A percentile compares a stretch with the other conserved stretches of the same genome.
phyloP scores from a whole-genome alignment of 2,113 vertebrate genomes.

The Gallinago jamesoni region DNA sequence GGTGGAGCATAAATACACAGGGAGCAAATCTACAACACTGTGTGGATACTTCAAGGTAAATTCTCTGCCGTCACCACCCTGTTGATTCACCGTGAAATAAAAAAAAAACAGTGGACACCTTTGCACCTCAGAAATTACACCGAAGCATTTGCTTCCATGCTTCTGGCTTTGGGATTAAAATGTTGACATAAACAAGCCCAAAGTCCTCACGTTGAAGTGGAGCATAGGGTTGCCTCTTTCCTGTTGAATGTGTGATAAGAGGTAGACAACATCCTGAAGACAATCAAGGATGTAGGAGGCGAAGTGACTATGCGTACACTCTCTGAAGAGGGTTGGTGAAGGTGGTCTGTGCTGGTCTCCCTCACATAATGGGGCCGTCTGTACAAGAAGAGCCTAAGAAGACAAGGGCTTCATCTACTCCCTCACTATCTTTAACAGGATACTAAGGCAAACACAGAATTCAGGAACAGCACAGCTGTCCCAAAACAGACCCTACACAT shows the following conservation, averaged over 20 bases:
- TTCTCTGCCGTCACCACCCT: not conserved
- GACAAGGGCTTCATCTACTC: not conserved
- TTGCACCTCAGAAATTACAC: not conserved
- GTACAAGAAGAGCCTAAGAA: not conserved
- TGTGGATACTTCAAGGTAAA: not conserved
- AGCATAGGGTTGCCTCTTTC: not conserved
- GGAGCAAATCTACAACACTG: not conserved
- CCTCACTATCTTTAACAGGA: not conserved
- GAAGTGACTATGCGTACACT: fast-evolving
- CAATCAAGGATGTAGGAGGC: not conserved
- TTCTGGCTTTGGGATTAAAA: not conserved
- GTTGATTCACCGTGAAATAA: not conserved
- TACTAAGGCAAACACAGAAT: not conserved
- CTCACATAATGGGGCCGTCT: fast-evolving
- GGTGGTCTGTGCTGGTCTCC: not conserved
- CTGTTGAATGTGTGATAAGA: not conserved
- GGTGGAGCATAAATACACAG: not conserved
- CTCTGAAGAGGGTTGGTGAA: not conserved
- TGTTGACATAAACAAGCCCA: not conserved
- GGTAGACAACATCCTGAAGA: not conserved
- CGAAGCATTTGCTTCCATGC: not conserved
- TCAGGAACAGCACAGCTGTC: not conserved
- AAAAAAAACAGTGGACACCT: not conserved
- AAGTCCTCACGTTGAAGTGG: not conserved
- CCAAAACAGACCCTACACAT: not conserved